Conservation (phyloP, 2,113 vertebrate genomes). For the Salvelinus fontinalis region DNA sequence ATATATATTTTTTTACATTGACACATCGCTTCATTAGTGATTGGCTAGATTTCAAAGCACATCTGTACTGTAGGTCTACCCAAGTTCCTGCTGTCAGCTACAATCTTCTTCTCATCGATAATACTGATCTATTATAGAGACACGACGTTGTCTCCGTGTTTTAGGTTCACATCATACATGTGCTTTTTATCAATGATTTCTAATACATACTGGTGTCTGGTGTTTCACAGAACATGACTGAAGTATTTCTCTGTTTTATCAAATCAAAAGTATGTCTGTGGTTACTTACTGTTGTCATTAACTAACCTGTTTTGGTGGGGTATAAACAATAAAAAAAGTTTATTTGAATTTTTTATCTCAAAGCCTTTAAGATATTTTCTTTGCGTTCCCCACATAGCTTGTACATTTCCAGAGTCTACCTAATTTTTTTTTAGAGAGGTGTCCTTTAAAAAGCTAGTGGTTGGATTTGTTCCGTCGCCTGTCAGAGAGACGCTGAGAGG, state of each 20-base stretch:
- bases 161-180: background rate
- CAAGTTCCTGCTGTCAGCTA: background rate
- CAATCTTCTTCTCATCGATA: background rate
- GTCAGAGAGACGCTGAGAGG: too few relatives aligned
- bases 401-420: background rate
- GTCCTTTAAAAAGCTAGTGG: too few relatives aligned
- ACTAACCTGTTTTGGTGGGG: background rate
- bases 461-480: too few relatives aligned
- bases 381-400: background rate
- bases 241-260: conserved; percentile 5
- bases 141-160: background rate
- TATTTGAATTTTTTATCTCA: background rate
- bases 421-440: background rate
- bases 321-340: background rate
- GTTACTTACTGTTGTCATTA: background rate
- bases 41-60: conserved; percentile 24
- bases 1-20: too few relatives aligned
- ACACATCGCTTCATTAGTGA: background rate
- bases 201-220: background rate
- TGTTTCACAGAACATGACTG: background rate
- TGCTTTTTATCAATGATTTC: conserved; percentile 24
- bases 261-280: conserved; percentile 2
- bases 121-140: background rate
- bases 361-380: conserved; percentile 21
- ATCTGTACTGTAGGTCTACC: too few relatives aligned